These are phyloP conservation scores for Bellardia pandia DNA, from an alignment of 2,888 invertebrate genomes.

Conservation along the genomic window DNA sequence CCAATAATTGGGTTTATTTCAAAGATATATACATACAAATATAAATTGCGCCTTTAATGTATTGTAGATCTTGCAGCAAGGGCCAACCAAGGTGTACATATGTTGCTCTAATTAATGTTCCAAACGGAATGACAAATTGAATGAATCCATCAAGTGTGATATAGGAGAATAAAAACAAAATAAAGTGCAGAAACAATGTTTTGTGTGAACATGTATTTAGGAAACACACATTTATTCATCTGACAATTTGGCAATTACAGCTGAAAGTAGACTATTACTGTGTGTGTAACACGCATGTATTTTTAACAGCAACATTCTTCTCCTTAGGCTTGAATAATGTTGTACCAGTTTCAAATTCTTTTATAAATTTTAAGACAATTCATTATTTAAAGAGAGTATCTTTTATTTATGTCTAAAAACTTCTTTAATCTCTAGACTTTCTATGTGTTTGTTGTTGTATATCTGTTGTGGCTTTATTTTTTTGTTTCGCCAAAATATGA, in stretches of 20 bases:
- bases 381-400: background rate
- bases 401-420: background rate
- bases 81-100: too few relatives aligned
- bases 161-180: background rate
- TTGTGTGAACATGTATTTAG: background rate
- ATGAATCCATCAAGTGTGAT: background rate
- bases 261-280: background rate
- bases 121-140: background rate
- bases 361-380: background rate
- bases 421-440: background rate
- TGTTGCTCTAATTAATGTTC: background rate
- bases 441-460: background rate
- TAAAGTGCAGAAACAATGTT: slow-evolving; percentile 1
- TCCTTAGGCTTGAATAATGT: background rate
- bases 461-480: background rate
- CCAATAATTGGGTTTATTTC: too few relatives aligned
- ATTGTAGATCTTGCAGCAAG: too few relatives aligned
- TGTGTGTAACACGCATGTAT: background rate
- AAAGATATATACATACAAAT: too few relatives aligned
- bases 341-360: background rate
- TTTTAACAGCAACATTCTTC: background rate
- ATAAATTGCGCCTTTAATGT: too few relatives aligned
- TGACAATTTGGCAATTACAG: slow-evolving; percentile 25
- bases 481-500: slow-evolving; percentile 33
- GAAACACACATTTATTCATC: background rate